These are phyloP conservation scores for Dolichomitus sp. DNA, from an alignment of 2,888 invertebrate species.

Conservation along the genomic window DNA sequence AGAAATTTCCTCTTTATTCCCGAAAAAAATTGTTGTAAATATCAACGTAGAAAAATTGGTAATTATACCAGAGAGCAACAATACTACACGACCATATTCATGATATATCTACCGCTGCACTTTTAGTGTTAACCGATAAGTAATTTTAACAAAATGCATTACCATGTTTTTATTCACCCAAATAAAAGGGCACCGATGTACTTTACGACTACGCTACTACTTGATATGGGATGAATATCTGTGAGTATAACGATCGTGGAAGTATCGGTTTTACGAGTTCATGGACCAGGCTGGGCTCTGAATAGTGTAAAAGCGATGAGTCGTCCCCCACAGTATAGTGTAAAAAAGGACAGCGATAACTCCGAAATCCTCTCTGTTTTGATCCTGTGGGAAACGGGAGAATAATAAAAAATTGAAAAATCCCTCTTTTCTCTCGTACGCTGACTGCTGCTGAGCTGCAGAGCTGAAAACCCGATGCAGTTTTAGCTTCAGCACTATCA, in stretches of 20 bases:
- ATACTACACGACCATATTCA: too few relatives aligned
- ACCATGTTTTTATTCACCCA: neutral
- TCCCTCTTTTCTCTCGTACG: conserved; percentile 29
- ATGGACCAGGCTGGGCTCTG: neutral
- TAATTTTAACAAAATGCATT: neutral
- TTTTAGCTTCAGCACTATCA: conserved; percentile 11
- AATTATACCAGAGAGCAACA: too few relatives aligned
- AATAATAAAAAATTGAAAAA: conserved; percentile 54
- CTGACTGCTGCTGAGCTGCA: conserved; percentile 16
- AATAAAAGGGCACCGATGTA: neutral
- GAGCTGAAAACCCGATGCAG: conserved; percentile 39
- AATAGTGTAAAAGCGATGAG: neutral
- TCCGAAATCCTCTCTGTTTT: neutral
- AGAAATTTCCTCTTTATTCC: too few relatives aligned
- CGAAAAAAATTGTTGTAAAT: neutral
- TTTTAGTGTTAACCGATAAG: neutral
- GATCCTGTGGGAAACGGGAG: conserved; percentile 33
- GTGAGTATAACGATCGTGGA: conserved; percentile 7
- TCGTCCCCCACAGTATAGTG: neutral
- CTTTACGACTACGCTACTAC: neutral
- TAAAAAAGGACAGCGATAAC: conserved; percentile 1
- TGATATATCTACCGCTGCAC: too few relatives aligned
- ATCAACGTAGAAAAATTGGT: too few relatives aligned
- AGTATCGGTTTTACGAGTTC: conserved; percentile 1
- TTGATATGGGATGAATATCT: neutral